Percentiles rank a stretch among this genome's conserved stretches.
These are phyloP conservation scores for Prunella himalayana DNA, from an alignment of 2,113 vertebrate species.

Conservation along the genomic window DNA sequence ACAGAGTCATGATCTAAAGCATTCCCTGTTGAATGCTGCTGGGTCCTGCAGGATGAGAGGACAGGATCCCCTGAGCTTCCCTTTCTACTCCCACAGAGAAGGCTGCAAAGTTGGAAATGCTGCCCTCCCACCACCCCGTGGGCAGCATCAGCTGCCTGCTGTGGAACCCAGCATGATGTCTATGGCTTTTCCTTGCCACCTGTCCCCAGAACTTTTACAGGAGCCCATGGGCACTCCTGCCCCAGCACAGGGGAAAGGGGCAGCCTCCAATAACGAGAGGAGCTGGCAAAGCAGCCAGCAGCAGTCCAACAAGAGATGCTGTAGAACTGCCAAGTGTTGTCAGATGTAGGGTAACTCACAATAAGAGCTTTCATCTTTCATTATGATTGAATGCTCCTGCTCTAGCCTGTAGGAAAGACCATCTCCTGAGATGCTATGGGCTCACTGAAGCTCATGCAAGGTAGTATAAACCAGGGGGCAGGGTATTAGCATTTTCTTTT, in stretches of 20 bases:
- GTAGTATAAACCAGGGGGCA: background rate
- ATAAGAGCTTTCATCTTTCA: conserved; percentile 13
- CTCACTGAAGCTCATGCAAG: background rate
- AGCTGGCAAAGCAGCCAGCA: background rate
- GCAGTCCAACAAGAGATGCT: background rate
- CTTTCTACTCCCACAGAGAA: background rate
- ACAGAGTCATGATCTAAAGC: background rate
- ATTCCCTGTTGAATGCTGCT: background rate
- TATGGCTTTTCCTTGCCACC: background rate
- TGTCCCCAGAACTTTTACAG: background rate
- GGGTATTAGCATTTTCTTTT: background rate
- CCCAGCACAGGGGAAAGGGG: background rate
- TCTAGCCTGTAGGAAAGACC: background rate
- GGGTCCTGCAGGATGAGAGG: background rate
- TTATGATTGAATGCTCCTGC: background rate
- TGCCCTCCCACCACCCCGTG: background rate
- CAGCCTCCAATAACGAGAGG: fast-evolving
- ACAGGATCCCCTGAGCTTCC: background rate
- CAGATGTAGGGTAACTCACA: background rate
- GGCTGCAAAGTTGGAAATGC: background rate
- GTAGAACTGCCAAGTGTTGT: background rate
- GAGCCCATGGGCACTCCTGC: background rate
- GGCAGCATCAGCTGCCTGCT: background rate
- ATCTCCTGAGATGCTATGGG: background rate
- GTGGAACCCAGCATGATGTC: background rate